These are phyloP conservation scores for Synanthedon tipuliformis DNA, from an alignment of 2,888 invertebrate species.

Conservation along the genomic window DNA sequence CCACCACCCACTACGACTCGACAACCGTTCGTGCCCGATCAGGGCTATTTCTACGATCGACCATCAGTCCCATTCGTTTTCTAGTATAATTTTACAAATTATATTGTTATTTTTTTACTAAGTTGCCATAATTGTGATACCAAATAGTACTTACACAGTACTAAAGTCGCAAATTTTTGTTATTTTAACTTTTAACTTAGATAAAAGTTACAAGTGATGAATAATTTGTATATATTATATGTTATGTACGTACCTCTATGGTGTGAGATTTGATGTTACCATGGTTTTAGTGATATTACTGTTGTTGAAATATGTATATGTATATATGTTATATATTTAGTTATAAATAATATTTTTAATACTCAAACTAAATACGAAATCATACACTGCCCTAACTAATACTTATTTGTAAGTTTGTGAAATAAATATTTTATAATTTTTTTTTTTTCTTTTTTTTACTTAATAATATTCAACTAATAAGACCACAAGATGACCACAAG, in stretches of 20 bases:
- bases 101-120: conserved; percentile 11
- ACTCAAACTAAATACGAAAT: conserved; percentile 48
- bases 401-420: conserved; percentile 33
- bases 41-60: conserved; percentile 59
- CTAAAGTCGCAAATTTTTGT: conserved; percentile 18
- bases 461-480: not conserved
- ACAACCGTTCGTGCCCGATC: conserved; percentile 42
- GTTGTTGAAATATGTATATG: not conserved
- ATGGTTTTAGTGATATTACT: conserved; percentile 28
- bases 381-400: conserved; percentile 63
- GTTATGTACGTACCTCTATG: too few relatives aligned
- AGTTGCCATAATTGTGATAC: conserved; percentile 65
- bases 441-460: not conserved
- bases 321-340: conserved; percentile 13
- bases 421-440: conserved; percentile 1
- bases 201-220: conserved; percentile 8
- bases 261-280: conserved; percentile 18
- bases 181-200: conserved; percentile 9
- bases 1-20: conserved; percentile 37
- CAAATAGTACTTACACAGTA: conserved; percentile 29
- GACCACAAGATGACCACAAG: too few relatives aligned
- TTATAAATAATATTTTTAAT: conserved; percentile 31
- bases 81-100: conserved; percentile 22
- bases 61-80: conserved; percentile 55
- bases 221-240: too few relatives aligned